Evolutionary conservation across 2,113 vertebrate genomes (phyloP), one percentile per base, ranked within the genome.

Genomic region (Toxotes chatareus): DNA sequence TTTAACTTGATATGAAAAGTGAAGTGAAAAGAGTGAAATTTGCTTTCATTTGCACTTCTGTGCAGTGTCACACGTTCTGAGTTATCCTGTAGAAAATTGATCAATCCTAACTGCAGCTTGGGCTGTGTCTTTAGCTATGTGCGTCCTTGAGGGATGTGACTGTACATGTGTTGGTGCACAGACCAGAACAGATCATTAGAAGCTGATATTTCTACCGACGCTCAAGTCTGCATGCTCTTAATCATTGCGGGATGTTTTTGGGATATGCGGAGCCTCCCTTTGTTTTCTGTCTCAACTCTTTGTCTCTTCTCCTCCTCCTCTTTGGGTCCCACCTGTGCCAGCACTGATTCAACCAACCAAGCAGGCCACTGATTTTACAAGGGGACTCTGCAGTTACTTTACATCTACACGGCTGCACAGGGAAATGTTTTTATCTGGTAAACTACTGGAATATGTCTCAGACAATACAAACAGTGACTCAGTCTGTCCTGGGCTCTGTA

Each of bases 221-320:
- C 53, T 83, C 32, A 74, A 51, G 8, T 82, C 63, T 64, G 62
- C 21, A 84, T 67, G 5, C 69, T 71, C 53, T 78, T 49, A 59
- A 61, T 88, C 65, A 78, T 84, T 59, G 51, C 0, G 21, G 51
- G 59, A 42, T 82, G 83, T 90, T 87, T 89, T 65, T 83, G 40
- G 38, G 88, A 87, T 60, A 61, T 71, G 81, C 84, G 87, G 80
- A 84, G 32, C 10, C 40, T 17, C 34, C 64, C 10, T 16, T 61
- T 27, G 27, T 27, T 74, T 73, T 83, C 63, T 17, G 7, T 60
- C 56, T 66, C 47, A 27, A 65, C 76, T 62, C 38, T 21, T n/a
- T 53, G 31, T 65, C 64, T 53, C 1, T 63, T 46, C 69, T 14
- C 21, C 60, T 14, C 78, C 42, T 70, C 73, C 53, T 71, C 61